phyloP scores from a whole-genome alignment of 2,888 invertebrate species.

The Diadromus collaris region DNA sequence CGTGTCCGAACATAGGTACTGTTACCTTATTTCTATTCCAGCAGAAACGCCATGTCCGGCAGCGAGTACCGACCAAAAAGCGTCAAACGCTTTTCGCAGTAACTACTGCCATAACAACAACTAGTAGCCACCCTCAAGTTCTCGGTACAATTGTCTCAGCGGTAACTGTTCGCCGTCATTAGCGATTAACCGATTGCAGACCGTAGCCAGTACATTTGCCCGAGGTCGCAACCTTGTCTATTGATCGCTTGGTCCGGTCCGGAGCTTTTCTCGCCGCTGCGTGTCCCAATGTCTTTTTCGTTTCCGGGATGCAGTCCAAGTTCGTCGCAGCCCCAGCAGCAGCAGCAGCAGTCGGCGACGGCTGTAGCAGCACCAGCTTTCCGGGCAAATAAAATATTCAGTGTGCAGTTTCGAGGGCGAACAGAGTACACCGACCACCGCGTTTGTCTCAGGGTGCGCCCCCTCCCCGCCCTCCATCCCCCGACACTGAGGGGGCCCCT shows the following conservation, averaged over 20 bases:
- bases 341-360: conserved; percentile 10
- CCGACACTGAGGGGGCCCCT: conserved; percentile 21
- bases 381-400: conserved; percentile 60
- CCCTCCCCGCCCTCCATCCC: conserved; percentile 10
- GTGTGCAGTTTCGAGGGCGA: conserved; percentile 54
- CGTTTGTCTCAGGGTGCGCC: conserved; percentile 52
- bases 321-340: conserved; percentile 17
- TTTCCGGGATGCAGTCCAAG: conserved; percentile 57
- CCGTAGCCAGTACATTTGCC: background rate
- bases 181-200: background rate
- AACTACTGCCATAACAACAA: background rate
- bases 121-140: background rate
- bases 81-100: background rate
- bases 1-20: too few relatives aligned
- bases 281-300: conserved; percentile 47
- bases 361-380: conserved; percentile 42
- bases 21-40: too few relatives aligned
- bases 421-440: conserved; percentile 28
- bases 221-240: background rate
- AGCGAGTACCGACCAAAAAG: background rate
- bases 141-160: background rate
- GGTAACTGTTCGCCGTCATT: background rate
- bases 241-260: conserved; percentile 6
- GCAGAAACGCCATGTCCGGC: background rate
- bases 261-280: conserved; percentile 37